Evolutionary conservation across 2,113 vertebrate genomes (phyloP), one percentile per base, ranked within the genome.

Genomic region (Trematomus loennbergii): DNA sequence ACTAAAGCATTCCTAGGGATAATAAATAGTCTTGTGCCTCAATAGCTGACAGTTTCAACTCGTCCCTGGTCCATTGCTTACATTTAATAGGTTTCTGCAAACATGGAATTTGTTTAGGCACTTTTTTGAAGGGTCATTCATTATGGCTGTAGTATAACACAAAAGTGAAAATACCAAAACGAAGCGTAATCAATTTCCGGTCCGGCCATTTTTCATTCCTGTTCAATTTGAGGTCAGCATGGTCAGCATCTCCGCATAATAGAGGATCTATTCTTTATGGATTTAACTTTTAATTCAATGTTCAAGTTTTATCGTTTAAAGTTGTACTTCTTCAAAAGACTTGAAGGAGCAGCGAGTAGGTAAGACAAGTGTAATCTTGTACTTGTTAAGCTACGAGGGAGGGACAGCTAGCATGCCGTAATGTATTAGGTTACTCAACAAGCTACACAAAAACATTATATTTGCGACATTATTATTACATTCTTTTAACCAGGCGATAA

Each of bases 1-100:
- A 46, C 48, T 75, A 71, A 53, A 72, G 17, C 20, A 33, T 33
- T 67, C 22, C 58, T 1, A 0, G 20, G 50, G 49, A 61, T 43
- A 55, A 71, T 69, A 55, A 67, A 76, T 75, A 85, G 69, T 78
- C 29, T 36, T 18, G 29, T 78, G 25, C 66, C 22, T 46, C 52
- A 46, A 63, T 12, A 55, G 60, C 52, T 65, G 50, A 40, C 46
- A 53, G 55, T 77, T 33, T 33, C 33, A 75, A 65, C 40, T 71
- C 18, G 52, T 73, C 57, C 75, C 18, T 40, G 73, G 22, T 18
- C 58, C n/a, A 40, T 6, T 70, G 46, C 17, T 63, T 64, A 20
- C 54, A 85, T 69, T 54, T 1, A 78, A 78, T 78, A 52, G 36
- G 22, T n/a, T 60, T 65, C 45, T 59, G 60, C 33, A 72, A 69